Evolutionary conservation across 2,113 vertebrate genomes (phyloP).

Genomic region (Hirundichthys speculiger): DNA sequence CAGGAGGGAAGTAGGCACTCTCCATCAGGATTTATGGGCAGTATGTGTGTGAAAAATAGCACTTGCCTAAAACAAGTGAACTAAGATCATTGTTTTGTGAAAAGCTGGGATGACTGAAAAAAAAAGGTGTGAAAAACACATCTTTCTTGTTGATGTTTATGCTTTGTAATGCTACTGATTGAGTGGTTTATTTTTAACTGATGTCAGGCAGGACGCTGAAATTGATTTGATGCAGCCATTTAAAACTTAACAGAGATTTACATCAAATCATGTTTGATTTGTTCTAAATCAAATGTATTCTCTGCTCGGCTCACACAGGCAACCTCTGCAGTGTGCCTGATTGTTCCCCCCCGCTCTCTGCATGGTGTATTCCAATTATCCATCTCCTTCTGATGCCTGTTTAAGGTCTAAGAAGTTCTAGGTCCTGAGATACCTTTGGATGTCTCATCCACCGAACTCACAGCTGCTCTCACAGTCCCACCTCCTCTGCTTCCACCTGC

Average conservation of each 20-base stretch:
- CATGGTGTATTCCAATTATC: too few species aligned
- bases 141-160: slow-evolving; percentile 38
- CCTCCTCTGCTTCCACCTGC: too few species aligned
- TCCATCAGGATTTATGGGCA: slow-evolving; percentile 55
- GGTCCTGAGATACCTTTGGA: too few species aligned
- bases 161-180: slow-evolving; percentile 41
- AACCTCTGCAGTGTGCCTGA: too few species aligned
- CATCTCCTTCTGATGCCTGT: too few species aligned
- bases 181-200: slow-evolving; percentile 50
- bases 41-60: slow-evolving; percentile 38
- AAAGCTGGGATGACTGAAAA: slow-evolving; percentile 13
- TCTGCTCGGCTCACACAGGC: slow-evolving; percentile 1
- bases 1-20: slow-evolving; percentile 21
- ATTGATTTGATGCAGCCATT: slow-evolving; percentile 55
- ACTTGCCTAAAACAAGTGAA: slow-evolving; percentile 40
- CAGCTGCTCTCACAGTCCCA: too few species aligned
- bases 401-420: too few species aligned
- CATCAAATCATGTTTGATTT: background rate
- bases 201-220: slow-evolving; percentile 39
- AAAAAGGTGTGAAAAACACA: background rate
- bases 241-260: slow-evolving; percentile 46
- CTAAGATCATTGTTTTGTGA: slow-evolving; percentile 38
- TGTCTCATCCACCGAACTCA: too few species aligned
- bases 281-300: slow-evolving; percentile 35
- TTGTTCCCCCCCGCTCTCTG: too few species aligned